Conservation (phyloP, 2,888 invertebrate genomes). For the Macaria notata region DNA sequence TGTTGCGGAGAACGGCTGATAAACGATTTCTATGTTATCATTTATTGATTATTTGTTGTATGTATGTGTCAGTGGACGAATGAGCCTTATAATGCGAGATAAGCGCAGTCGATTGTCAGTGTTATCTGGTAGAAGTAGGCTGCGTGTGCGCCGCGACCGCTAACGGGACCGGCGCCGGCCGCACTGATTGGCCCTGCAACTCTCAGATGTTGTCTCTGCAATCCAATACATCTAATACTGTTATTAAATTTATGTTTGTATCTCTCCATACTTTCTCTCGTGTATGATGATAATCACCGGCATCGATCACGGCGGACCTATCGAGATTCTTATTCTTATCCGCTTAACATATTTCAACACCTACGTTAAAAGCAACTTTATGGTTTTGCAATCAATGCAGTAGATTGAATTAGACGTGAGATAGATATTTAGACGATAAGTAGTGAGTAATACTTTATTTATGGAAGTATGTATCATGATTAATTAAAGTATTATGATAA, state of each 20-base stretch:
- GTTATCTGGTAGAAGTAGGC: slow-evolving; percentile 66
- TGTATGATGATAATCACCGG: slow-evolving; percentile 61
- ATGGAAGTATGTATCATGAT: slow-evolving; percentile 6
- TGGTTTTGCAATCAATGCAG: slow-evolving; percentile 40
- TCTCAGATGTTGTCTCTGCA: slow-evolving; percentile 67
- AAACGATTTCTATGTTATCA: too few relatives aligned
- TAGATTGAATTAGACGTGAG: slow-evolving; percentile 15
- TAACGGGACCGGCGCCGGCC: slow-evolving; percentile 65
- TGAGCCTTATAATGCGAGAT: slow-evolving; percentile 16
- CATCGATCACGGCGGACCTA: slow-evolving; percentile 65
- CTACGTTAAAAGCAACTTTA: slow-evolving; percentile 40
- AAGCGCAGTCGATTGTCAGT: slow-evolving; percentile 55
- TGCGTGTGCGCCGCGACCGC: slow-evolving; percentile 52
- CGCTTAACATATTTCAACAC: slow-evolving; percentile 61
- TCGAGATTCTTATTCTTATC: slow-evolving; percentile 56
- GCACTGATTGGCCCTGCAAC: slow-evolving; percentile 67
- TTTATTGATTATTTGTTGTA: too few relatives aligned
- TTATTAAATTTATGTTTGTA: slow-evolving; percentile 74
- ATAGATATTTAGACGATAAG: neutral
- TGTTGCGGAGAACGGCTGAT: too few relatives aligned
- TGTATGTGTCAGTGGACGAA: too few relatives aligned
- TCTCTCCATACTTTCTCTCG: slow-evolving; percentile 70
- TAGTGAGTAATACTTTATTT: slow-evolving; percentile 3
- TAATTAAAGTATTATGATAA: too few relatives aligned
- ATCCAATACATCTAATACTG: slow-evolving; percentile 77